Percentiles rank a stretch among this genome's conserved stretches.
Conservation (phyloP, 2,797 vertebrate species). For the Pangasius sanitwongsei region DNA sequence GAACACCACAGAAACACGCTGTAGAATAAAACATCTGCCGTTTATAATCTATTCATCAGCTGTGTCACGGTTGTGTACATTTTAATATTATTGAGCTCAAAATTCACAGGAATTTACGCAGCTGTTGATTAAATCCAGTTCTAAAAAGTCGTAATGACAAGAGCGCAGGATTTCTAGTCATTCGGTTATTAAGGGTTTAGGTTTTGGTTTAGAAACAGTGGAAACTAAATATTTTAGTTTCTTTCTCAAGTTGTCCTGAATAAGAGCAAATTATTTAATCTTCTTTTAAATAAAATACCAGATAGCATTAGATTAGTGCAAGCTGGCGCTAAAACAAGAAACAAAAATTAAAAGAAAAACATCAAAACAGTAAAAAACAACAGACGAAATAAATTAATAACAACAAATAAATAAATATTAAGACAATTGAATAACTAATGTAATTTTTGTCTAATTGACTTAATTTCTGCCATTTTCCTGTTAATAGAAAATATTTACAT, state of each 20-base stretch:
- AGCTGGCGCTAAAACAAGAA: neutral
- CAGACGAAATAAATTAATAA: neutral
- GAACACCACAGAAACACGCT: neutral
- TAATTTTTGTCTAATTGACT: no score
- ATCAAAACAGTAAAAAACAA: neutral
- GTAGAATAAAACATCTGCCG: constrained; percentile 1
- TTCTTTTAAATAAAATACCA: neutral
- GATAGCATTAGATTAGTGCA: neutral
- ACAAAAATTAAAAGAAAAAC: no score
- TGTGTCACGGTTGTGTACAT: neutral
- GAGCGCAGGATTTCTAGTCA: neutral
- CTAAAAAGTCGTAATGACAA: neutral
- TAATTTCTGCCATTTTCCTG: no score
- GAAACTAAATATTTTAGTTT: neutral
- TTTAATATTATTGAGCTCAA: neutral
- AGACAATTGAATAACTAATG: no score
- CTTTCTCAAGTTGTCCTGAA: neutral
- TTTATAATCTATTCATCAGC: constrained; percentile 11
- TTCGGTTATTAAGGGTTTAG: neutral
- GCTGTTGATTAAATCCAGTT: neutral
- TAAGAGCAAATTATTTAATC: neutral
- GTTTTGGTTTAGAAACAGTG: neutral
- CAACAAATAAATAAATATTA: no score
- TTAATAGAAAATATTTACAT: neutral
- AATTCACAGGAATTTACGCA: neutral